Conservation (phyloP, 1,140 invertebrate genomes). For the Caenorhabditis latens region DNA sequence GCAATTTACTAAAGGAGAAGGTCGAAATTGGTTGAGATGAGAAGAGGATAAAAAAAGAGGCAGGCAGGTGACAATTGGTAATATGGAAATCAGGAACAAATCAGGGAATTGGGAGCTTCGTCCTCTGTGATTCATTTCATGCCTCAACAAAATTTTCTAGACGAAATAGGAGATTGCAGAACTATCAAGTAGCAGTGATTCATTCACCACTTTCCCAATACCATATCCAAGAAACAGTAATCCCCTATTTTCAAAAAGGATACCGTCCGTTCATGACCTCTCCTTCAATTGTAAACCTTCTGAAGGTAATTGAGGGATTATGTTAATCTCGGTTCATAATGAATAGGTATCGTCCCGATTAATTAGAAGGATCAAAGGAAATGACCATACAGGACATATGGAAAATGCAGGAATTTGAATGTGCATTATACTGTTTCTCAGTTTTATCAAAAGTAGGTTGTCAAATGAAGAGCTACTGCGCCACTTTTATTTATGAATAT, state of each 20-base stretch:
- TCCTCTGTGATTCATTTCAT: too few relatives aligned
- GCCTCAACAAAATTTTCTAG: too few relatives aligned
- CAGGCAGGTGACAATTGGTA: conserved; percentile 21
- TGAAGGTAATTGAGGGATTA: conserved; percentile 27
- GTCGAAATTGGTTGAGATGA: not conserved
- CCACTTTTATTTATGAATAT: too few relatives aligned
- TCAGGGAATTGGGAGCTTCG: not conserved
- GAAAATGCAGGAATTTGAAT: not conserved
- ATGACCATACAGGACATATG: not conserved
- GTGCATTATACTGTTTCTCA: not conserved
- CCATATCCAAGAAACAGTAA: not conserved
- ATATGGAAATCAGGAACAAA: not conserved
- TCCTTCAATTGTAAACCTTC: not conserved
- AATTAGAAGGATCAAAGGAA: not conserved
- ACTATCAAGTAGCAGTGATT: too few relatives aligned
- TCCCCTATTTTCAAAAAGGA: not conserved
- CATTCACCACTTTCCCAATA: too few relatives aligned
- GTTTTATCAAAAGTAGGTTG: not conserved
- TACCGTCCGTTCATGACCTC: not conserved
- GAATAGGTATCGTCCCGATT: not conserved
- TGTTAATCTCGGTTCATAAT: conserved; percentile 13
- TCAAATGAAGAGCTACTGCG: too few relatives aligned
- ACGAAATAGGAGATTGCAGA: too few relatives aligned
- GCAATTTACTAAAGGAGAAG: conserved; percentile 38
- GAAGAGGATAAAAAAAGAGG: not conserved